Evolutionary conservation across 1,140 invertebrate species (phyloP).

Genomic region (Dufourea novaeangliae): DNA sequence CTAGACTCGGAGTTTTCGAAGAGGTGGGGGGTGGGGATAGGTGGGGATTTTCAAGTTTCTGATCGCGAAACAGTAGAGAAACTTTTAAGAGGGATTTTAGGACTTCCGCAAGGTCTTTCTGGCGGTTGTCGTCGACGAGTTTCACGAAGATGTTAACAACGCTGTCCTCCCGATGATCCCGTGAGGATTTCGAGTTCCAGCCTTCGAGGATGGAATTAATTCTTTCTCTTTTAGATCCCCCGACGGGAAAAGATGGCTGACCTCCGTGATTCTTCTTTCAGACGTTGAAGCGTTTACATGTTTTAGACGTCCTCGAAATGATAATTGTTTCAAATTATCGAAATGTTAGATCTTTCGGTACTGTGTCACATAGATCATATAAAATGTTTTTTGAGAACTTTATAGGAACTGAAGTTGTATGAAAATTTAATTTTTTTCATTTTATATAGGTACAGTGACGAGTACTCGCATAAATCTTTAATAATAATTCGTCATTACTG

Average conservation of each 20-base stretch:
- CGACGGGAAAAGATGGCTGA: not conserved
- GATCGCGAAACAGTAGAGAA: not conserved
- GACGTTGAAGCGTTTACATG: no score
- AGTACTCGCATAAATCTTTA: no score
- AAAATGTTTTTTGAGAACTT: no score
- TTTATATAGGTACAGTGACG: no score
- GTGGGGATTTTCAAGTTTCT: not conserved
- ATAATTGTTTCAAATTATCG: no score
- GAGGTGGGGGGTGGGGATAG: no score
- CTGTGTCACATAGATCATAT: no score
- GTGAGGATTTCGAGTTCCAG: not conserved
- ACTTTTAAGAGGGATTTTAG: constrained; percentile 37
- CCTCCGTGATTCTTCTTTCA: not conserved
- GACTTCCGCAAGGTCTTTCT: not conserved
- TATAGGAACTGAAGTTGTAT: no score
- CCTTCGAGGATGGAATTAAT: not conserved
- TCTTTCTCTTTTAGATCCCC: not conserved
- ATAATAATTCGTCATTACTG: no score
- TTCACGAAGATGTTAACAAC: constrained; percentile 13
- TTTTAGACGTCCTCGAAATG: not conserved
- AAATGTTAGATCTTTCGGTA: no score
- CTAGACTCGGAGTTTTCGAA: not conserved
- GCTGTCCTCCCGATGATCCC: not conserved
- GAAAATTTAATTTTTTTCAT: no score
- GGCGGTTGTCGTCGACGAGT: not conserved